These are phyloP conservation scores for Discoglossus pictus DNA, from an alignment of 2,797 vertebrate genomes.

Conservation along the genomic window DNA sequence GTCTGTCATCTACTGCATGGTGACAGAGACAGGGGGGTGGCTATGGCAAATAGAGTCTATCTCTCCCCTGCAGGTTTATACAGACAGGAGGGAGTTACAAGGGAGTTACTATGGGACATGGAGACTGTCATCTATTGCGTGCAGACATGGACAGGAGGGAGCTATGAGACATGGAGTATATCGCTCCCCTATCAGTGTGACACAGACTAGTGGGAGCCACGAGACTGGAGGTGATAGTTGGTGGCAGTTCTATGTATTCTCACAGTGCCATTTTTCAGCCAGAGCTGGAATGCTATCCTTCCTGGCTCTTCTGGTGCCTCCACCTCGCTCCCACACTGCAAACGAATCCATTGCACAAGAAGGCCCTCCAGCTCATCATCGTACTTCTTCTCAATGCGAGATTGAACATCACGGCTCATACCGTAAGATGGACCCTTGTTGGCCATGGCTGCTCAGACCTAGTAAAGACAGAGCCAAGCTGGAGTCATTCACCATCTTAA, in stretches of 20 bases:
- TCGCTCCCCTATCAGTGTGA: background rate
- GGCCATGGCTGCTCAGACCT: constrained; percentile 76
- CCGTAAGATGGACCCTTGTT: constrained; percentile 94
- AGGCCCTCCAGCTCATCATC: constrained; percentile 88
- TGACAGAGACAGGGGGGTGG: background rate
- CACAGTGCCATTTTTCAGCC: constrained; percentile 94
- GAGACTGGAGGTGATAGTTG: too few relatives aligned
- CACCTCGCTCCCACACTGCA: constrained; percentile 81
- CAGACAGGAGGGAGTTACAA: too few relatives aligned
- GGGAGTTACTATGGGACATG: too few relatives aligned
- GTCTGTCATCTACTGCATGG: background rate
- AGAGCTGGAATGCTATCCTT: constrained; percentile 90
- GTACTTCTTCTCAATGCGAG: constrained; percentile 97
- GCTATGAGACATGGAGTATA: too few relatives aligned
- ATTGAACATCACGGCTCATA: constrained; percentile 92
- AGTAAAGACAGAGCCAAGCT: too few relatives aligned
- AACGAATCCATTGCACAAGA: constrained; percentile 89
- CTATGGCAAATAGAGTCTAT: too few relatives aligned
- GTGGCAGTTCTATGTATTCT: constrained; percentile 55
- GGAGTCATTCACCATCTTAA: too few relatives aligned
- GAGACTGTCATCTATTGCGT: too few relatives aligned
- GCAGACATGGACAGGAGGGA: too few relatives aligned
- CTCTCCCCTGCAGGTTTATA: too few relatives aligned
- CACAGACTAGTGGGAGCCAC: too few relatives aligned
- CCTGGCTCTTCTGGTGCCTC: constrained; percentile 82